phyloP scores from a whole-genome alignment of 2,888 invertebrate species.

The Euproctis similis region DNA sequence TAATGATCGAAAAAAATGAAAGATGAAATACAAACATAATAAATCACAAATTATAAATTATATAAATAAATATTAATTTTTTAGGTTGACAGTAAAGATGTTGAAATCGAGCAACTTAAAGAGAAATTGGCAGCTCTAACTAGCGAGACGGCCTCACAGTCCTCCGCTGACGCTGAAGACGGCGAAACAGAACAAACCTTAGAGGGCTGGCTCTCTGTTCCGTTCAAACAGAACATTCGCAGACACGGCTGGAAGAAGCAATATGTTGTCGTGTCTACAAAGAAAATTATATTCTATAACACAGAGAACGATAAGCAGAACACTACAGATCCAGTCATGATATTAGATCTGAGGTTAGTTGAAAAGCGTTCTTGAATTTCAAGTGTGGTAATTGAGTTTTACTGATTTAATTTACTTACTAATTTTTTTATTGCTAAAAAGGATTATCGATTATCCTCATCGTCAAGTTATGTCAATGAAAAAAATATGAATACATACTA shows the following conservation, averaged over 20 bases:
- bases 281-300: conserved; percentile 98
- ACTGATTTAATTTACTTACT: too few relatives aligned
- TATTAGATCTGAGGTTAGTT: conserved; percentile 97
- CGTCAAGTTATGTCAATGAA: too few relatives aligned
- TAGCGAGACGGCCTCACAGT: conserved; percentile 92
- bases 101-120: conserved; percentile 94
- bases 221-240: conserved; percentile 95
- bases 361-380: too few relatives aligned
- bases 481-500: too few relatives aligned
- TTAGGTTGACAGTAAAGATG: conserved; percentile 93
- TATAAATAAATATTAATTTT: conserved; percentile 5
- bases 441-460: too few relatives aligned
- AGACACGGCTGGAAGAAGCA: conserved; percentile 98
- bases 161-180: conserved; percentile 91
- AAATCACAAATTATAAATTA: too few relatives aligned
- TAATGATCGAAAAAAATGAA: too few relatives aligned
- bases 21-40: too few relatives aligned
- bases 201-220: conserved; percentile 97
- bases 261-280: conserved; percentile 96
- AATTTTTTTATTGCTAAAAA: too few relatives aligned
- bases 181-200: conserved; percentile 87
- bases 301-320: conserved; percentile 95
- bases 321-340: conserved; percentile 94
- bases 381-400: too few relatives aligned
- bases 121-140: conserved; percentile 87